Percentiles rank a stretch among this genome's conserved stretches.
These are phyloP conservation scores for Bubalus kerabau DNA, from an alignment of 2,113 vertebrate species.

Conservation along the genomic window DNA sequence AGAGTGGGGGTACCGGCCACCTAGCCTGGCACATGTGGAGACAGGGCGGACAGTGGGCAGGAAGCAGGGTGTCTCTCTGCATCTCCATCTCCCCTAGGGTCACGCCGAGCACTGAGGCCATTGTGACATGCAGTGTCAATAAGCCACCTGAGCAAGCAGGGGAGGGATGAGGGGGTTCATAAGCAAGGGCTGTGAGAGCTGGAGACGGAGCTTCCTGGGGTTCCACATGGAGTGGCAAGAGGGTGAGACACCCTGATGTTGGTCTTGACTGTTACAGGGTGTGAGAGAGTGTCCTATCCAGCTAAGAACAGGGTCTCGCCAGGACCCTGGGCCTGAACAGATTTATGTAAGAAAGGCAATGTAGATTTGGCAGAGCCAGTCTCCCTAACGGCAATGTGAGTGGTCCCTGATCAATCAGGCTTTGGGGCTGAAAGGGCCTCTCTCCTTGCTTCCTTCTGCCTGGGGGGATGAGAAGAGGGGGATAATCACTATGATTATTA, in stretches of 20 bases:
- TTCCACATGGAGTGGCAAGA: not conserved
- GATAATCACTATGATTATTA: slow-evolving; percentile 7
- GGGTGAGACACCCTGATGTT: too few species aligned
- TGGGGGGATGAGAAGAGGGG: not conserved
- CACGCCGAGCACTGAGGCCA: accelerated
- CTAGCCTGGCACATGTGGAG: not conserved
- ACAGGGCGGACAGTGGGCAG: accelerated
- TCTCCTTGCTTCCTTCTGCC: slow-evolving; percentile 11
- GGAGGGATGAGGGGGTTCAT: not conserved
- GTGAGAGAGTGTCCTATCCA: not conserved
- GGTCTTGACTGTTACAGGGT: not conserved
- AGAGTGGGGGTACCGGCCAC: not conserved
- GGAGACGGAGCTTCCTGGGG: not conserved
- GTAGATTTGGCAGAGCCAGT: not conserved
- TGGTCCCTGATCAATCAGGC: not conserved
- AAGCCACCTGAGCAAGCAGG: too few species aligned
- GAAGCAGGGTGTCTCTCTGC: not conserved
- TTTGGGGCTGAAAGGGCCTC: not conserved
- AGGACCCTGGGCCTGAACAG: not conserved
- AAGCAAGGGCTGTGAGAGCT: not conserved
- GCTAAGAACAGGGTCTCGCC: not conserved
- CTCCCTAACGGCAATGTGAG: not conserved
- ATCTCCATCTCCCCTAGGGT: not conserved
- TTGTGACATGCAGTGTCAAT: accelerated
- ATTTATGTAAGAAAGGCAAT: not conserved